Evolutionary conservation across 2,888 invertebrate genomes (phyloP), one percentile per base, ranked within the genome.

Genomic region (Macrophya alboannulata): DNA sequence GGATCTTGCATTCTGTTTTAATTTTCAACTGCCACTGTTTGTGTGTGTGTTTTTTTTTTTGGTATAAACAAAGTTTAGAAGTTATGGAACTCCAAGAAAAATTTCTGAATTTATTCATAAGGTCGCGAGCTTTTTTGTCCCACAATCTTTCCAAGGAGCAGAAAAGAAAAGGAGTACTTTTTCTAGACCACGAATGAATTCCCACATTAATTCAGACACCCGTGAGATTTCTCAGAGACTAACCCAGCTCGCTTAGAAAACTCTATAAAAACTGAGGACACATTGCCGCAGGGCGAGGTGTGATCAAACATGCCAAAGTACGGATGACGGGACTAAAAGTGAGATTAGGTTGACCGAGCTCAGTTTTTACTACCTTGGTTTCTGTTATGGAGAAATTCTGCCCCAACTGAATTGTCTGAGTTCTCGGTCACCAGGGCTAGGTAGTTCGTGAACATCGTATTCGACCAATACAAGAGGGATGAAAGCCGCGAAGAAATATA

Each of bases 241-340:
- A 17, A 68, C 31, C 37, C 37, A 17, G 37, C 31, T 31, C 31
- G 37, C 1, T 6, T 37, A 17, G 0, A 17, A 15, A 17, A 68
- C 37, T 68, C 17, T 17, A 51, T 77, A 21, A 48, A 43, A 51
- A 40, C 15, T 51, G 31, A 51, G 48, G 31, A 51, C 77, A n/a
- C 51, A 76, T 55, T 17, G 55, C 31, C 12, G 21, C 45, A 43
- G 40, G 74, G 21, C 10, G 9, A n/a, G 72, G 21, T 1, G 72
- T n/a, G 72, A 74, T 74, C 72, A 74, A 74, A 43, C 43, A 43
- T 74, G 72, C 45, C 43, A 12, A 74, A 74, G 72, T 74, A 74
- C 43, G n/a, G 37, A 37, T 77, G 77, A 51, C 55, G 37, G 51
- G 51, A 25, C 31, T 51, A 55, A 51, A 77, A 51, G 55, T 55